Base-by-base conservation (phyloP, 30 jellyfish, hydroid and myxozoan species). In the Aurelia coerulea region DNA sequence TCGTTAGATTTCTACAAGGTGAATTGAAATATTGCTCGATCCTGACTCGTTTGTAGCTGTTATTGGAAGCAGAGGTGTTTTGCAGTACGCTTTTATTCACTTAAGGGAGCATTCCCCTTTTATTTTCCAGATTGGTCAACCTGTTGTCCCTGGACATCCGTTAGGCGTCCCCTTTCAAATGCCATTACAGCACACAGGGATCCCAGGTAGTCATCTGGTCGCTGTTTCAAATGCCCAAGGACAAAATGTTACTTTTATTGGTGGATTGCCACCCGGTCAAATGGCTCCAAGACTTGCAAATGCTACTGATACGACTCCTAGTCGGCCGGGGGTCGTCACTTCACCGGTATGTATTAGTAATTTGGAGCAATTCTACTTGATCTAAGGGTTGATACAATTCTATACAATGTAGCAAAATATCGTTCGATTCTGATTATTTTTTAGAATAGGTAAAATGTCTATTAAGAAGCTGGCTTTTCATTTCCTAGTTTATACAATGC, bases 151-250 rank as follows among this genome's bases (percentile, higher is more conserved):
- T 0, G 91, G 91, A 56, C 84, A 54, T 46, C 91, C 80, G 1
- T 54, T 81, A 5, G 80, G 80, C 29, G 73, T 81, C 41, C 91
- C 91, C 5, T 14, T 70, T 39, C 91, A 81, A 72, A 81, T 81
- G 91, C 91, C 91, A 2, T 54, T 81, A 10, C 91, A 81, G 19
- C 8, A 76, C 33, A 35, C 91, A 42, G 91, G 91, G 62, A 39
- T 68, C 59, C 84, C 91, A 10, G 84, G 78, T 16, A 83, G 91
- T 13, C 91, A 81, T 69, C 58, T 68, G 17, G 69, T 81, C 6
- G 71, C 84, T n/a, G 91, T 68, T 37, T 68, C 60, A 62, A 81
- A 73, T 69, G 56, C 56, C 2, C 56, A 46, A 4, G 77, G 84
- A 35, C 70, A 33, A 17, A 56, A 56, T 54, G 17, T 62, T 59